Percentiles rank a stretch among this genome's conserved stretches.
These are phyloP conservation scores for Chlamydotis undulata DNA, from an alignment of 2,113 vertebrate genomes.

Conservation along the genomic window DNA sequence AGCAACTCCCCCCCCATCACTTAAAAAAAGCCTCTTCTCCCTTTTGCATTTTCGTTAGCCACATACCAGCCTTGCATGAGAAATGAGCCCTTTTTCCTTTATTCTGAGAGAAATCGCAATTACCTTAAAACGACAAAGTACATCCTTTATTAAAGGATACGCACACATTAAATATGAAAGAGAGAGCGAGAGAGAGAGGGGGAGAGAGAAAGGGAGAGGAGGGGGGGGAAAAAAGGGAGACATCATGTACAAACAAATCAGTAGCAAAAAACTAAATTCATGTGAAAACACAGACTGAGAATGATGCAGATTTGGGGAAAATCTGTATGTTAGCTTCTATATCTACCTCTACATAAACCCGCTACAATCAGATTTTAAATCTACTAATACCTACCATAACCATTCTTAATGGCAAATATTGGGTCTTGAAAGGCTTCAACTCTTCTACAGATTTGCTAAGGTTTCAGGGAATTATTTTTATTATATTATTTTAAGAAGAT, in stretches of 20 bases:
- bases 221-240: too few relatives aligned
- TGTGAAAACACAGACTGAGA: conserved; percentile 77
- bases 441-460: conserved; percentile 81
- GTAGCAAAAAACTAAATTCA: conserved; percentile 76
- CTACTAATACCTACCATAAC: conserved; percentile 95
- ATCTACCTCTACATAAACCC: conserved; percentile 60
- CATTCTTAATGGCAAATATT: conserved; percentile 89
- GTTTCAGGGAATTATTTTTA: conserved; percentile 73
- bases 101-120: conserved; percentile 74
- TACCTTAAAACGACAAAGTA: conserved; percentile 75
- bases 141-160: conserved; percentile 79
- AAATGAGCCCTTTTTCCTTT: conserved; percentile 71
- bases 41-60: conserved; percentile 63
- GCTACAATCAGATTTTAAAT: conserved; percentile 76
- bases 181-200: background rate
- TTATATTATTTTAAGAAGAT: conserved; percentile 61
- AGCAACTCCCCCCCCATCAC: conserved; percentile 37
- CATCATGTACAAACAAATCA: conserved; percentile 74
- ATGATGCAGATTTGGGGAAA: conserved; percentile 68
- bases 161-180: conserved; percentile 74
- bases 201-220: background rate
- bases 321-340: conserved; percentile 61
- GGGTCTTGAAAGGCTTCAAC: conserved; percentile 79
- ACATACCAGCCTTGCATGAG: conserved; percentile 70
- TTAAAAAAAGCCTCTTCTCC: conserved; percentile 46